Percentiles rank a stretch among this genome's conserved stretches.
Conservation (phyloP, 2,888 invertebrate species). For the Scaptomyza parva region DNA sequence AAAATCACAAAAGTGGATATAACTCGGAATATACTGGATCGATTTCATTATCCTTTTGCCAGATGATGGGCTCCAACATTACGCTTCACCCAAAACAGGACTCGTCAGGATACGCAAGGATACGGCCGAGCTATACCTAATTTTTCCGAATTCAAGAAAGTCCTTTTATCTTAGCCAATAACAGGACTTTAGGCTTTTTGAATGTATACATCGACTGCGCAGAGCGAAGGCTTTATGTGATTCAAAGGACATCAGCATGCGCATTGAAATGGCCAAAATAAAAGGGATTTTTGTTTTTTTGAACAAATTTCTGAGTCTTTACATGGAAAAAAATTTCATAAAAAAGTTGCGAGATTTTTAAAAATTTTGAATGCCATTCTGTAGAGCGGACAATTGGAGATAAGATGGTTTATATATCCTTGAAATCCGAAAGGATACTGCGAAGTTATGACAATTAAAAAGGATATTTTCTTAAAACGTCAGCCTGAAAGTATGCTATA, state of each 20-base stretch:
- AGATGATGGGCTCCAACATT: background rate
- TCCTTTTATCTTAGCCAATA: background rate
- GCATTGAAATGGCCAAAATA: background rate
- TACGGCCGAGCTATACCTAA: background rate
- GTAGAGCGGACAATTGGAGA: background rate
- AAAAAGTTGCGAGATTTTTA: background rate
- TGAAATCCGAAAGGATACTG: background rate
- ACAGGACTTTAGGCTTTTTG: background rate
- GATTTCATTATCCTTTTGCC: background rate
- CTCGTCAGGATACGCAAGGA: background rate
- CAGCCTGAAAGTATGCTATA: slow-evolving; percentile 9
- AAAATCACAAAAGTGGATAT: background rate
- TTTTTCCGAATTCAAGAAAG: background rate
- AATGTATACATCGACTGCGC: background rate
- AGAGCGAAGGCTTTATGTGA: background rate
- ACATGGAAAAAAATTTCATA: background rate
- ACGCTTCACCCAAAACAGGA: background rate
- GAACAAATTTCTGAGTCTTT: background rate
- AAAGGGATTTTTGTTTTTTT: background rate
- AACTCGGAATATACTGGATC: background rate
- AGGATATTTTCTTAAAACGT: rapidly evolving
- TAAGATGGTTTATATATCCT: background rate
- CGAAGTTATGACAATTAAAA: background rate
- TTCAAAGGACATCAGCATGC: background rate
- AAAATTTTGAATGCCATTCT: background rate